Evolutionary conservation across 2,797 vertebrate genomes (phyloP), one percentile per base, ranked within the genome.

Genomic region (Hippoglossus hippoglossus): DNA sequence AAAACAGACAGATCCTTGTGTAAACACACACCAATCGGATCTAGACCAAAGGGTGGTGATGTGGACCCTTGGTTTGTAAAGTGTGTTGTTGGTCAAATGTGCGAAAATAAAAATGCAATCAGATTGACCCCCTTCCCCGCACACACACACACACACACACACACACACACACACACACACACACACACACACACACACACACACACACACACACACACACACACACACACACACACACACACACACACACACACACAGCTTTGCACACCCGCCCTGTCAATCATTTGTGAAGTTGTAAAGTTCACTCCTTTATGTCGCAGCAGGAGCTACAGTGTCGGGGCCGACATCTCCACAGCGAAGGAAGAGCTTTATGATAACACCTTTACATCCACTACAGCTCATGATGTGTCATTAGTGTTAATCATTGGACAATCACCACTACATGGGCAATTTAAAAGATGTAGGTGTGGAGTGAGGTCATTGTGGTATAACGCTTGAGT

Each of bases 221-320:
- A 31, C 26, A 6, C 26, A 6, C 26, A 28, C 26, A 31, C 11
- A 16, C 3, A 41, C 39, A 41, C 36, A 39, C 36, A 39, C 39
- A 41, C 39, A 41, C 39, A 41, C 39, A 41, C 12, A 13, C 39
- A 46, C 44, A 46, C 44, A 46, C 44, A 46, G 74, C 73, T 75
- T 84, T 73, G 87, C 65, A 81, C 68, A 74, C 60, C 75, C 10
- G 10, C 26, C 36, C 44, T 69, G 82, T 91, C 80, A 93, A 90
- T 91, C 78, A 92, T 92, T 88, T 67, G 51, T 61, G 0, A 80
- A 73, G 78, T 65, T 76, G 71, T 85, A 90, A 87, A 83, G 54
- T 79, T 75, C 36, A 74, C 61, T 63, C 52, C 49, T 69, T 46
- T 61, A 19, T 60, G 36, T 53, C 53, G 74, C 15, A 58, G 62